These are phyloP conservation scores for Ariolimax columbianus DNA, from an alignment of 2,888 invertebrate genomes.

Conservation along the genomic window DNA sequence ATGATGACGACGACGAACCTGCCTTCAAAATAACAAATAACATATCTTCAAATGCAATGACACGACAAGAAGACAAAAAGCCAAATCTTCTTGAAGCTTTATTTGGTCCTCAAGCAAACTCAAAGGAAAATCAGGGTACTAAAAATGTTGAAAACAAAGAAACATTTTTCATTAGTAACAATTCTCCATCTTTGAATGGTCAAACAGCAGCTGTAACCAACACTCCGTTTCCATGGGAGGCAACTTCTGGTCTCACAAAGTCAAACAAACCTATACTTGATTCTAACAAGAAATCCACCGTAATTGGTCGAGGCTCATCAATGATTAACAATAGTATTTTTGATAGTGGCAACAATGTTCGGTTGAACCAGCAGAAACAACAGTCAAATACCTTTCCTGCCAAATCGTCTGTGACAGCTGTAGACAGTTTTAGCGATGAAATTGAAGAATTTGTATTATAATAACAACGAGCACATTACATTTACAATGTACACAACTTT, in stretches of 20 bases:
- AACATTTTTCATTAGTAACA: slow-evolving; percentile 46
- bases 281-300: slow-evolving; percentile 51
- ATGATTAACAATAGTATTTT: slow-evolving; percentile 66
- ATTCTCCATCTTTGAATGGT: not conserved
- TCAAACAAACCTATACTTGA: slow-evolving; percentile 49
- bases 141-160: slow-evolving; percentile 41
- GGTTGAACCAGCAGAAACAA: slow-evolving; percentile 64
- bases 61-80: slow-evolving; percentile 61
- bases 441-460: slow-evolving; percentile 75
- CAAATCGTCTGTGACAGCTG: slow-evolving; percentile 69
- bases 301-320: slow-evolving; percentile 71
- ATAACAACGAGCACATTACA: slow-evolving; percentile 27
- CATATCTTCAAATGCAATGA: slow-evolving; percentile 3
- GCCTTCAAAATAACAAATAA: slow-evolving; percentile 42
- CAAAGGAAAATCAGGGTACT: slow-evolving; percentile 49
- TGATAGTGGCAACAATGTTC: slow-evolving; percentile 43
- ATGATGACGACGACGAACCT: slow-evolving; percentile 49
- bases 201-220: not conserved
- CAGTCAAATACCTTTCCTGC: slow-evolving; percentile 64
- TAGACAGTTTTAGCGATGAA: slow-evolving; percentile 74
- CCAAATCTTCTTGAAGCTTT: slow-evolving; percentile 69
- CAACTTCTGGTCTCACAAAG: slow-evolving; percentile 49
- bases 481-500: not conserved
- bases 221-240: slow-evolving; percentile 67
- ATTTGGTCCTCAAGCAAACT: slow-evolving; percentile 65